These are phyloP conservation scores for Proisotoma minuta DNA, from an alignment of 2,888 invertebrate species.

Conservation along the genomic window DNA sequence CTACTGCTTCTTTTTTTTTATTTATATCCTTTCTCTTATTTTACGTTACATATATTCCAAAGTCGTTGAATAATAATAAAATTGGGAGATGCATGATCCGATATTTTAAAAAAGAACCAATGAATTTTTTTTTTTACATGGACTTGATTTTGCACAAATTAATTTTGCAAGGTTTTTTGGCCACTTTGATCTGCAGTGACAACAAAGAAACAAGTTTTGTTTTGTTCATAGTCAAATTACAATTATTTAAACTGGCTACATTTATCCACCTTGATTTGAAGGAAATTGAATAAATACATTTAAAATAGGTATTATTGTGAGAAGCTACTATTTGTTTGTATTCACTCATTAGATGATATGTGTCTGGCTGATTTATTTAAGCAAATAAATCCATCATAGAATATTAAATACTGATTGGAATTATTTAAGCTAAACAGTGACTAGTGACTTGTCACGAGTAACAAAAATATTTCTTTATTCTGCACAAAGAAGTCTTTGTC, in stretches of 20 bases:
- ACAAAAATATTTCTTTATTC: not conserved
- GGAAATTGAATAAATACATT: constrained; percentile 26
- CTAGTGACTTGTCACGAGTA: not conserved
- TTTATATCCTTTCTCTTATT: too few species aligned
- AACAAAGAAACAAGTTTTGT: constrained; percentile 23
- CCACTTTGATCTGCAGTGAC: not conserved
- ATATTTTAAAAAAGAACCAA: too few species aligned
- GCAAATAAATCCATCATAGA: constrained; percentile 1
- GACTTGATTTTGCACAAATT: too few species aligned
- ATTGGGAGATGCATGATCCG: too few species aligned
- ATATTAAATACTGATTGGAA: not conserved
- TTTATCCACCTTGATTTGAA: constrained; percentile 28
- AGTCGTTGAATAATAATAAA: too few species aligned
- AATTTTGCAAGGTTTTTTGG: too few species aligned
- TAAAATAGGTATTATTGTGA: constrained; percentile 1
- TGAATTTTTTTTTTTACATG: too few species aligned
- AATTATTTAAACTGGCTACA: not conserved
- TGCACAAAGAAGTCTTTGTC: not conserved
- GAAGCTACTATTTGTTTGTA: not conserved
- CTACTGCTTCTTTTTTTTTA: too few species aligned
- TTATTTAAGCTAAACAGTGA: not conserved
- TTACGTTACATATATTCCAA: too few species aligned
- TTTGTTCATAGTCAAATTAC: not conserved
- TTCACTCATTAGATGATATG: not conserved
- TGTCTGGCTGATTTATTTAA: not conserved